Base-by-base conservation (phyloP, 2,113 vertebrate genomes). In the Apistogramma diplotaenia region DNA sequence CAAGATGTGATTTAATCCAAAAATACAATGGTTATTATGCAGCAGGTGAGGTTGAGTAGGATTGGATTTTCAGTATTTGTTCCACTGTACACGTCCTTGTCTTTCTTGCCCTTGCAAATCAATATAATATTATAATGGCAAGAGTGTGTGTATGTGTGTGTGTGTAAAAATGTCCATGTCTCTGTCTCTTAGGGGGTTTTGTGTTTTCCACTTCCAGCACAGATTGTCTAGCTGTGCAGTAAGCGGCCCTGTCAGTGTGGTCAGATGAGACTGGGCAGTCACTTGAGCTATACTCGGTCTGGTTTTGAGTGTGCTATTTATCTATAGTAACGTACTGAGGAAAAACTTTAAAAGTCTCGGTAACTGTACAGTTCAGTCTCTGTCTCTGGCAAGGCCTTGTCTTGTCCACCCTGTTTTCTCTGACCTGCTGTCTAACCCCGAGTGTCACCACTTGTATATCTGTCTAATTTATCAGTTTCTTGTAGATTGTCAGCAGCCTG, bases 381-480 rank as follows among this genome's bases (percentile, higher is more conserved):
- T 75, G 37, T 81, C 61, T 74, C 58, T 85, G 11, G 73, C 13
- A 31, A 90, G 35, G 95, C 94, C 73, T 77, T 88, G 93, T 93
- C 95, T 84, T 91, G 89, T 91, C 78, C 21, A 62, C 87, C 87
- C 43, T 87, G 78, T 85, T 76, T 72, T 88, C 79, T 89, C 61
- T 89, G 81, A 94, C 53, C 79, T 81, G 49, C 61, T 90, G 79
- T 94, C 95, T 96, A 96, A 96, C 95, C 94, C 92, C 93, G 93
- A 96, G 91, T 96, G 95, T 96, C 95, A 93, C 96, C 95, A 95
- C 93, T 96, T 97, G 97, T 99, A 96, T 96, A 98, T 97, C 93
- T 98, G 96, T 98, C 98, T 99, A 99, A 99, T 98, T 96, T 97
- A 96, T 98, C 97, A 99, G 98, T 99, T 95, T 99, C 96, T 99